Evolutionary conservation across 2,113 vertebrate species (phyloP), one percentile per base, ranked within the genome.

Genomic region (Cinclus mexicanus): DNA sequence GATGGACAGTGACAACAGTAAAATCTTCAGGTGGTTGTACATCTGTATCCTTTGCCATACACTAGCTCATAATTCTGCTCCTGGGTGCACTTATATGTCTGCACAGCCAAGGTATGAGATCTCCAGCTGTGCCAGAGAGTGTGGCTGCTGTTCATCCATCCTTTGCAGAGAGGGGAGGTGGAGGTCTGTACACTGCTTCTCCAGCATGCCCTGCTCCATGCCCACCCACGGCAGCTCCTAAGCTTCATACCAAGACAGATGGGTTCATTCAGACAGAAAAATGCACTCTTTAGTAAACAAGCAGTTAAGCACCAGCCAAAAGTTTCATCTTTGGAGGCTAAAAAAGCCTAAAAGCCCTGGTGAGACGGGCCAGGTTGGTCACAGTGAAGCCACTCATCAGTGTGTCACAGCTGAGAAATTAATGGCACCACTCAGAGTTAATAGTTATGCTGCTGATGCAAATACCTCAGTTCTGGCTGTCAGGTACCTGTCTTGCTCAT

Each of bases 1-100:
- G 76, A 95, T 57, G 60, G 82, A 86, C 69, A 65, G 41, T 70
- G 63, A 78, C 3, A 93, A 49, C 64, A 95, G 49, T 65, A 76
- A 35, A 80, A 56, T 71, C 39, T 28, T 74, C 47, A 89, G 31
- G 12, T 14, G 5, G 14, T 50, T 72, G 10, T 70, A 64, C 44
- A 42, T 52, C 33, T 28, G 22, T 14, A 67, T 29, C 56, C 37
- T 91, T 11, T 92, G 65, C 71, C 50, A 64, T 3, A 12, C 23
- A 41, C 21, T 26, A 60, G 70, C 23, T 67, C 50, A 42, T 50
- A 71, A 71, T 42, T 89, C 70, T 89, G 31, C 53, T 72, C 33
- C 61, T 49, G 37, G 56, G 53, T 53, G 61, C 46, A 76, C 53
- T 79, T 72, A 57, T 63, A 61, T 55, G 11, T 29, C 52, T 92